Conservation (phyloP, 2,888 invertebrate genomes). For the Sinopyrophorus schimmeli region DNA sequence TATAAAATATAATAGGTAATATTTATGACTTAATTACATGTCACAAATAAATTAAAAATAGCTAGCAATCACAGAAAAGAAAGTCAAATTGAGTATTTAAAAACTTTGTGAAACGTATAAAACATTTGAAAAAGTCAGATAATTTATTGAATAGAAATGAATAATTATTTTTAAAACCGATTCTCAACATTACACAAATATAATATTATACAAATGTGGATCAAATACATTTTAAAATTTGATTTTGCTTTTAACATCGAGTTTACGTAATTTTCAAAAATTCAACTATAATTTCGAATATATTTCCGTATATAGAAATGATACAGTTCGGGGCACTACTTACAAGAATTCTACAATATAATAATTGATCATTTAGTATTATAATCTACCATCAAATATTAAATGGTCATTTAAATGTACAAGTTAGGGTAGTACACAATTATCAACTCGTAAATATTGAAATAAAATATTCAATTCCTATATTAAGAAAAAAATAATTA, state of each 20-base stretch:
- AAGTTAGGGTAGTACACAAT: conserved; percentile 10
- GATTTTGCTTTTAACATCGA: conserved; percentile 2
- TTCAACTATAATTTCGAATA: conserved; percentile 6
- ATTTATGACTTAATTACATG: no score
- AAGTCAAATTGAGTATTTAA: no score
- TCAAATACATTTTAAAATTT: conserved; percentile 9
- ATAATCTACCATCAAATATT: conserved; percentile 11
- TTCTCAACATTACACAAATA: no score
- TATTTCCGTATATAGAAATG: conserved; percentile 3
- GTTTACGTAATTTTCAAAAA: conserved; percentile 1
- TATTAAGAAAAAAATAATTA: conserved; percentile 4
- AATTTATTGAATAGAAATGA: no score
- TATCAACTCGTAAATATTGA: conserved; percentile 16
- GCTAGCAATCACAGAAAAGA: no score
- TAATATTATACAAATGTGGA: no score
- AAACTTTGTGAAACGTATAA: no score
- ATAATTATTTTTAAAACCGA: no score
- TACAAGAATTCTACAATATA: conserved; percentile 7
- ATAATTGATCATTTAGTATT: conserved; percentile 10
- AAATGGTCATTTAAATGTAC: conserved; percentile 7
- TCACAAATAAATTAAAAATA: no score
- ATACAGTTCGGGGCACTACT: conserved; percentile 14
- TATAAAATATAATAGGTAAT: no score
- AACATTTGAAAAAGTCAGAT: no score
- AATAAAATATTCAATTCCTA: conserved; percentile 20